A percentile compares a stretch with the other conserved stretches of the same genome.
These are phyloP conservation scores for Cordilura impudica DNA, from an alignment of 2,888 invertebrate species.

Conservation along the genomic window DNA sequence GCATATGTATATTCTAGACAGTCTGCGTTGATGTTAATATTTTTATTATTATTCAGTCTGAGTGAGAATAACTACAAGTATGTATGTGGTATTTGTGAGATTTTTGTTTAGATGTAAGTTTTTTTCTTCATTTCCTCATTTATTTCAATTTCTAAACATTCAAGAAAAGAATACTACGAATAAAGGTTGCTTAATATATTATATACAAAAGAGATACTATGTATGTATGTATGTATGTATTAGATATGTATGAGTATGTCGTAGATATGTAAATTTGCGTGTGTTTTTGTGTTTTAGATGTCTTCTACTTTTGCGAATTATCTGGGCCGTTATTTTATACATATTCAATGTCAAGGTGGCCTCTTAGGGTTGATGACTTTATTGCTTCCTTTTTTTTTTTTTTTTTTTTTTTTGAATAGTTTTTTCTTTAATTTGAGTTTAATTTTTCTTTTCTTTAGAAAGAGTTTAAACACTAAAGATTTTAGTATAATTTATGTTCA, in stretches of 20 bases:
- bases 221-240: too few relatives aligned
- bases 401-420: slow-evolving; percentile 1
- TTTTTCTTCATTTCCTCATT: background rate
- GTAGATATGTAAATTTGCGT: background rate
- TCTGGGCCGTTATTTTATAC: background rate
- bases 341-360: slow-evolving; percentile 34
- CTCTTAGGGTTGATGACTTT: slow-evolving; percentile 22
- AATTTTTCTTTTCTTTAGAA: background rate
- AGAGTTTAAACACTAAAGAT: background rate
- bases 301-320: background rate
- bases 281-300: background rate
- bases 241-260: too few relatives aligned
- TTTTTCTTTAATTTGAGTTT: background rate
- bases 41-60: slow-evolving; percentile 5
- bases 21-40: background rate
- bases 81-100: background rate
- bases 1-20: background rate
- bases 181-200: background rate
- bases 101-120: background rate
- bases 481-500: too few relatives aligned
- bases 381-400: slow-evolving; percentile 4
- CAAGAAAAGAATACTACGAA: background rate
- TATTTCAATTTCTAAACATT: background rate
- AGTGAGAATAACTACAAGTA: too few relatives aligned
- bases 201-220: too few relatives aligned